A percentile compares a stretch with the other conserved stretches of the same genome.
Conservation (phyloP, 2,113 vertebrate species). For the Myrmecophaga tridactyla region DNA sequence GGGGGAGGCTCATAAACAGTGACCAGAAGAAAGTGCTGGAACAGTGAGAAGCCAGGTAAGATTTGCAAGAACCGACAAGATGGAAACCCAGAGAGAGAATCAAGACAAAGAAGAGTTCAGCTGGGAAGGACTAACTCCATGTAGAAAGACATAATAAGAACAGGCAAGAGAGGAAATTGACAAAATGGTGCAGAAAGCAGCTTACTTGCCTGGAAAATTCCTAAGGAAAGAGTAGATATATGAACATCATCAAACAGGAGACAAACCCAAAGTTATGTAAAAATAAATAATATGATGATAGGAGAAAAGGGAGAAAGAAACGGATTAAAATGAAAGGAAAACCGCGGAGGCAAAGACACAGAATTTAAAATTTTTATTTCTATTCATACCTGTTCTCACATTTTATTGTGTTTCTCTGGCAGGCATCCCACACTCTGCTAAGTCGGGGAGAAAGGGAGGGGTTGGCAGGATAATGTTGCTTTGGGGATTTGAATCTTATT, state of each 20-base stretch:
- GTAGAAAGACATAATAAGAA: not conserved
- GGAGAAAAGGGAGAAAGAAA: not conserved
- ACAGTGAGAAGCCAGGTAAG: not conserved
- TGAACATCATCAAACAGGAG: not conserved
- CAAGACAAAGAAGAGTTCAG: not conserved
- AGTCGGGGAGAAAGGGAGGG: not conserved
- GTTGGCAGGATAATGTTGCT: constrained; percentile 41
- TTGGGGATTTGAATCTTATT: constrained; percentile 65
- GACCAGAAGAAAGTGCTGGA: not conserved
- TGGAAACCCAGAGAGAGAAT: not conserved
- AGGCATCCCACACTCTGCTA: constrained; percentile 25
- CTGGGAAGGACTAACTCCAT: not conserved
- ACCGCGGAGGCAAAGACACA: constrained; percentile 14
- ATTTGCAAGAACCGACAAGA: not conserved
- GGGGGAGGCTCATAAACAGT: not conserved
- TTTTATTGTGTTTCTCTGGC: constrained; percentile 72
- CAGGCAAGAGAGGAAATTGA: not conserved
- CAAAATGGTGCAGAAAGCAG: not conserved
- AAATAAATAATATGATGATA: not conserved
- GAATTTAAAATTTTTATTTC: constrained; percentile 45
- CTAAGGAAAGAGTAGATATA: not conserved
- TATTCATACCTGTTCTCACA: constrained; percentile 69
- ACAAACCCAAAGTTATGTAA: not conserved
- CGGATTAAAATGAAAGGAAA: not conserved
- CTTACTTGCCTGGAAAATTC: not conserved